Conservation (phyloP, 2,113 vertebrate genomes). For the Rhombomys opimus region DNA sequence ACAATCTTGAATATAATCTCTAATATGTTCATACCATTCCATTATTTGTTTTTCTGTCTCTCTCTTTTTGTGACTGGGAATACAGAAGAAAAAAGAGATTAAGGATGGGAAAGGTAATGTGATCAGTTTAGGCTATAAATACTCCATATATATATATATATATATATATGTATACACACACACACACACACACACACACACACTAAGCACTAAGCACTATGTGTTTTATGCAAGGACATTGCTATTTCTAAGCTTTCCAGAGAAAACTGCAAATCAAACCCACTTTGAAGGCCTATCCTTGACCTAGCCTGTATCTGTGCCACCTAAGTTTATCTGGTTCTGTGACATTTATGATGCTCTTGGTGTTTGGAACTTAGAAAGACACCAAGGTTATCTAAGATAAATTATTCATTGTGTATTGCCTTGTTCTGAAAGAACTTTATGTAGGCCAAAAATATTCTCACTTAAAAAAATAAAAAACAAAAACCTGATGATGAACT, state of each 20-base stretch:
- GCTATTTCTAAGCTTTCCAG: background rate
- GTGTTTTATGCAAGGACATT: background rate
- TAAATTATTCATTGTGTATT: slow-evolving; percentile 62
- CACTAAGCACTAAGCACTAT: background rate
- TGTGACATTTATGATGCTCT: slow-evolving; percentile 48
- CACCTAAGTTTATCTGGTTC: slow-evolving; percentile 45
- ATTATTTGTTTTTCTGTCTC: background rate
- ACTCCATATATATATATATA: too few relatives aligned
- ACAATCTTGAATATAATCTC: background rate
- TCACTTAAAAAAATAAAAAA: background rate
- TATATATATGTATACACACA: too few relatives aligned
- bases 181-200: too few relatives aligned
- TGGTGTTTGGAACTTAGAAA: slow-evolving; percentile 45
- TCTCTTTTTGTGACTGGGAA: background rate
- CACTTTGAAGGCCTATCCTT: background rate
- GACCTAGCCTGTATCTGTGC: background rate
- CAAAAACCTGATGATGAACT: slow-evolving; percentile 18
- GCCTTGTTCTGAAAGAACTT: slow-evolving; percentile 48
- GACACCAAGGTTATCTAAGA: slow-evolving; percentile 34
- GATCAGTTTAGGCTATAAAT: background rate
- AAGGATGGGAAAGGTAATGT: background rate
- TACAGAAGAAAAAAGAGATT: background rate
- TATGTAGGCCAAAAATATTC: slow-evolving; percentile 25
- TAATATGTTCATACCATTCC: background rate
- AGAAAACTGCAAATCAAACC: background rate